phyloP scores from a whole-genome alignment of 2,797 vertebrate species.

The Lerista edwardsae region DNA sequence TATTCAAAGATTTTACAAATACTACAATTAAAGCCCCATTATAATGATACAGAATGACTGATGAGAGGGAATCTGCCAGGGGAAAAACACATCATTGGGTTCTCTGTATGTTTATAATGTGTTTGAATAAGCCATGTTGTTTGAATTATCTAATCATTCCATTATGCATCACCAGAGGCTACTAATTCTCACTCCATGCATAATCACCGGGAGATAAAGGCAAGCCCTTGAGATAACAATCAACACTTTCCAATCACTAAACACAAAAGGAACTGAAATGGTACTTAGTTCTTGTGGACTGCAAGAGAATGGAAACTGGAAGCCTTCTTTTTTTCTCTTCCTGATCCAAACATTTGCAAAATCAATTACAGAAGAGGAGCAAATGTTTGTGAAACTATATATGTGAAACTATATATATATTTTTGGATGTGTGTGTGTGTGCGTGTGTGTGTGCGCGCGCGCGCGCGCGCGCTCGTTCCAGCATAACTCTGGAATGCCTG shows the following conservation, averaged over 20 bases:
- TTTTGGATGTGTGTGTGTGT: too few species aligned
- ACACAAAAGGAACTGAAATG: neutral
- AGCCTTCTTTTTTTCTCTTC: constrained; percentile 17
- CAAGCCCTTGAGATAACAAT: constrained; percentile 26
- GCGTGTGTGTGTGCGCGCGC: too few species aligned
- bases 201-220: constrained; percentile 30
- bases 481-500: too few species aligned
- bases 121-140: constrained; percentile 25
- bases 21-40: neutral
- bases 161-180: neutral
- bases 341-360: constrained; percentile 32
- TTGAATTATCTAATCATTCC: constrained; percentile 20
- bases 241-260: constrained; percentile 17
- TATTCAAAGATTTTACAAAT: neutral
- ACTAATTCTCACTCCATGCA: constrained; percentile 1
- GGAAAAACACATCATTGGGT: constrained; percentile 17
- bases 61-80: neutral
- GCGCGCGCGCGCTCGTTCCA: too few species aligned
- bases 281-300: neutral
- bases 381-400: too few species aligned
- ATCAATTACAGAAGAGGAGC: constrained; percentile 16
- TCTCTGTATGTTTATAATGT: neutral
- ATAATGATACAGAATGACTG: neutral
- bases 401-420: too few species aligned
- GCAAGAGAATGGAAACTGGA: neutral